Conservation (phyloP, 2,888 invertebrate genomes). For the Camptogramma bilineatum region DNA sequence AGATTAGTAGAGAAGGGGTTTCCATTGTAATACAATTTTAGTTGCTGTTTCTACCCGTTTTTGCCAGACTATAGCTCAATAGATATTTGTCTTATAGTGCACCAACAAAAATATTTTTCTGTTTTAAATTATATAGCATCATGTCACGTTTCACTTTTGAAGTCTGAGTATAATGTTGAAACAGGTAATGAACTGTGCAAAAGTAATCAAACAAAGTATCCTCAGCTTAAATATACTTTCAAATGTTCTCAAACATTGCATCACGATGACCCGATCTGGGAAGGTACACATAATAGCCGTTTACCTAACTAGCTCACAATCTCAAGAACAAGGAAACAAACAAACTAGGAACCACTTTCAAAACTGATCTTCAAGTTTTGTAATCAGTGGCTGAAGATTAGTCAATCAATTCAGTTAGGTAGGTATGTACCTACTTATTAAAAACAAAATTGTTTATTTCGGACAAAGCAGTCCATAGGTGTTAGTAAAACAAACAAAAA, state of each 20-base stretch:
- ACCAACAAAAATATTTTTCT: background rate
- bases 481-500: no score
- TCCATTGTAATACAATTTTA: no score
- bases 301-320: background rate
- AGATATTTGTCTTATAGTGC: no score
- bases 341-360: constrained; percentile 11
- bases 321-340: constrained; percentile 4
- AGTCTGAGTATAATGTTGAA: background rate
- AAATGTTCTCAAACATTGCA: constrained; percentile 13
- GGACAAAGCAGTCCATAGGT: no score
- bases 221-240: constrained; percentile 10
- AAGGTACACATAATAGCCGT: constrained; percentile 5
- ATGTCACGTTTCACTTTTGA: background rate
- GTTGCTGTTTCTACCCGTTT: no score
- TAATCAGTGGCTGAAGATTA: background rate
- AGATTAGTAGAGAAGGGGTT: no score
- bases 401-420: no score
- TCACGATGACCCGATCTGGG: constrained; percentile 11
- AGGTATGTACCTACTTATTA: no score
- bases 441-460: no score
- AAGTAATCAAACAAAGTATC: constrained; percentile 14
- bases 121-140: background rate
- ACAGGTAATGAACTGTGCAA: constrained; percentile 9
- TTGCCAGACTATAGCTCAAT: no score
- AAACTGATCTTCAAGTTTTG: constrained; percentile 6